Conservation (phyloP, 2,113 vertebrate genomes). For the Cichladusa arquata region DNA sequence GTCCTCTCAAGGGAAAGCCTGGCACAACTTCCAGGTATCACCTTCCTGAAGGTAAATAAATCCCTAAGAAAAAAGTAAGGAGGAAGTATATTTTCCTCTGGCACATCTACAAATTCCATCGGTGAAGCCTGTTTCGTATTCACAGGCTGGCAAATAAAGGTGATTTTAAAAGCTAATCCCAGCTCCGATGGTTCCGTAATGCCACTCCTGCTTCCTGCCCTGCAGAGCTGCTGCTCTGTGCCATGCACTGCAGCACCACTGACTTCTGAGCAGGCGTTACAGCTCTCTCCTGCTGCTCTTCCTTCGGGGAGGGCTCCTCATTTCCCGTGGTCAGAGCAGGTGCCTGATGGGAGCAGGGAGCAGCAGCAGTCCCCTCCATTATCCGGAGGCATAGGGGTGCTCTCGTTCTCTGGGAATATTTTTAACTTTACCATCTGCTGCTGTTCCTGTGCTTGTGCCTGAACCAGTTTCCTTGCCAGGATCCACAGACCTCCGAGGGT, state of each 20-base stretch:
- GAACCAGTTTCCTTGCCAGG: slow-evolving; percentile 33
- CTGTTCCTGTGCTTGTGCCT: background rate
- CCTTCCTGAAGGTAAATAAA: slow-evolving; percentile 2
- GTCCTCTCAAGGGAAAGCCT: background rate
- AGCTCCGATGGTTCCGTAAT: fast-evolving
- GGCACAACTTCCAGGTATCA: background rate
- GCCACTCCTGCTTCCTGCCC: background rate
- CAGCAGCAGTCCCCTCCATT: background rate
- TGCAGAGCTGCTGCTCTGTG: background rate
- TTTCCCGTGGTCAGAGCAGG: background rate
- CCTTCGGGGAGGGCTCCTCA: background rate
- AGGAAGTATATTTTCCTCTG: background rate
- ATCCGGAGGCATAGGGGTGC: slow-evolving; percentile 11
- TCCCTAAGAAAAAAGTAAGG: background rate
- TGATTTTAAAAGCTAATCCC: background rate
- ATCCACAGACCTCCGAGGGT: background rate
- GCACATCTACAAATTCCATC: background rate
- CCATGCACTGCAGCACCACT: fast-evolving
- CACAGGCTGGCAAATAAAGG: background rate
- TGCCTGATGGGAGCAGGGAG: background rate
- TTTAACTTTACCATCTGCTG: slow-evolving; percentile 64
- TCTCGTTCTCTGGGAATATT: slow-evolving; percentile 33
- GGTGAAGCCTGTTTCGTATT: background rate
- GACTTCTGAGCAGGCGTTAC: background rate
- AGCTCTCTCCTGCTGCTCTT: background rate